Percentiles rank a stretch among this genome's conserved stretches.
Conservation (phyloP, 2,797 vertebrate species). For the Halcyon leucocephala region DNA sequence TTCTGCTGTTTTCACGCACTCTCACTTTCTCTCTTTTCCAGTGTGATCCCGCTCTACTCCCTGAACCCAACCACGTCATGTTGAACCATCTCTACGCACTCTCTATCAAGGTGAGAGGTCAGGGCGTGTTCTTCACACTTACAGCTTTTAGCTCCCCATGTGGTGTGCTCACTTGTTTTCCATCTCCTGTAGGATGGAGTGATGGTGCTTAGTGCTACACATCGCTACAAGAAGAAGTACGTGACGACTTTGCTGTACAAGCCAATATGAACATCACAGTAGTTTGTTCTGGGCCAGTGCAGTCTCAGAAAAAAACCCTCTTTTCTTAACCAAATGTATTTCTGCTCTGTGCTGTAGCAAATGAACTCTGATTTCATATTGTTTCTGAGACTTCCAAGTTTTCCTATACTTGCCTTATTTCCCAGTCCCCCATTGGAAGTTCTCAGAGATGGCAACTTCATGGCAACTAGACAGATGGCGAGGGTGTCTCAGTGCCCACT, state of each 20-base stretch:
- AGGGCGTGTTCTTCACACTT: neutral
- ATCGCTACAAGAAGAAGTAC: constrained; percentile 97
- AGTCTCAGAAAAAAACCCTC: neutral
- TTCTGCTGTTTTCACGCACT: neutral
- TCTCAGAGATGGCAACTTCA: constrained; percentile 41
- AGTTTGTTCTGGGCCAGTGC: neutral
- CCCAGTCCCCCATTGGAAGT: constrained; percentile 32
- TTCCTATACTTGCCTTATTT: constrained; percentile 48
- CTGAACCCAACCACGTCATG: constrained; percentile 98
- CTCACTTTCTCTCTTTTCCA: constrained; percentile 42
- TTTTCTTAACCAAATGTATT: constrained; percentile 12
- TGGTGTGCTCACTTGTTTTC: neutral
- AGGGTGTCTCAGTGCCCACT: neutral
- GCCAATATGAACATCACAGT: constrained; percentile 84
- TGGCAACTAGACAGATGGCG: neutral
- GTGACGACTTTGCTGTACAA: constrained; percentile 98
- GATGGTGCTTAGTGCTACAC: constrained; percentile 97
- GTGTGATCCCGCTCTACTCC: constrained; percentile 96
- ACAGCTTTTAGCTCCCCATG: neutral
- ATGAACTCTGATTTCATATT: constrained; percentile 37
- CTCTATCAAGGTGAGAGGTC: constrained; percentile 92
- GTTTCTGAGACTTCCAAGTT: constrained; percentile 47
- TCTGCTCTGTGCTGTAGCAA: constrained; percentile 47
- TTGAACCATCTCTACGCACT: constrained; percentile 96
- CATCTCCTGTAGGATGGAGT: constrained; percentile 89